A percentile compares a stretch with the other conserved stretches of the same genome.
These are phyloP conservation scores for Microcebus murinus DNA, from an alignment of 2,113 vertebrate species.

Conservation along the genomic window DNA sequence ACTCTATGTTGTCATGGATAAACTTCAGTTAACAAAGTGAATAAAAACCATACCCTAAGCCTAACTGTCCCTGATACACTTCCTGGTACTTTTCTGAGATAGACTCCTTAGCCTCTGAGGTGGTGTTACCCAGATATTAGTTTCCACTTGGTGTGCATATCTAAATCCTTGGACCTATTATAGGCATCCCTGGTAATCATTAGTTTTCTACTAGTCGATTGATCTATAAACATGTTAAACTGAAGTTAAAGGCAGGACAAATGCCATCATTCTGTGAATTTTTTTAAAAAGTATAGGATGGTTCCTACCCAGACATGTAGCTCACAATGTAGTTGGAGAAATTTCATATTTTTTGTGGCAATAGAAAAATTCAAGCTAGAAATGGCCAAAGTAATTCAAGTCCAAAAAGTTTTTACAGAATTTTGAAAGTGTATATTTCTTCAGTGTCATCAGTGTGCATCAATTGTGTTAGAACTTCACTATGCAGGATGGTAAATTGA, in stretches of 20 bases:
- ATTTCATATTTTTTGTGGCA: neutral
- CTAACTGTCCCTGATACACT: neutral
- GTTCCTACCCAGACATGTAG: neutral
- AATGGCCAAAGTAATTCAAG: neutral
- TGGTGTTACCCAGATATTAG: neutral
- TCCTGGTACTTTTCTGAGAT: neutral
- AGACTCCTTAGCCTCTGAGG: neutral
- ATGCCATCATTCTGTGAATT: neutral
- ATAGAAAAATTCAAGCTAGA: neutral
- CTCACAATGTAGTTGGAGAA: neutral
- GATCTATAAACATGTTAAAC: neutral
- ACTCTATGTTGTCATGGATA: neutral
- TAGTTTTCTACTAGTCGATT: neutral
- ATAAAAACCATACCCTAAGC: neutral
- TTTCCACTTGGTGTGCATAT: neutral
- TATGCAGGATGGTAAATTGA: neutral
- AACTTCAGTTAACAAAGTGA: neutral
- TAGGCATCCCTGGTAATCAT: neutral
- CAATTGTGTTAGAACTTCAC: neutral
- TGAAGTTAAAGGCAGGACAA: neutral
- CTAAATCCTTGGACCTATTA: neutral
- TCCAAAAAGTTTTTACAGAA: neutral
- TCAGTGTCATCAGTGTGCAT: neutral
- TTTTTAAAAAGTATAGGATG: neutral
- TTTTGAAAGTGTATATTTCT: neutral